Evolutionary conservation across 2,113 vertebrate genomes (phyloP).

Genomic region (Herpailurus yagouaroundi): DNA sequence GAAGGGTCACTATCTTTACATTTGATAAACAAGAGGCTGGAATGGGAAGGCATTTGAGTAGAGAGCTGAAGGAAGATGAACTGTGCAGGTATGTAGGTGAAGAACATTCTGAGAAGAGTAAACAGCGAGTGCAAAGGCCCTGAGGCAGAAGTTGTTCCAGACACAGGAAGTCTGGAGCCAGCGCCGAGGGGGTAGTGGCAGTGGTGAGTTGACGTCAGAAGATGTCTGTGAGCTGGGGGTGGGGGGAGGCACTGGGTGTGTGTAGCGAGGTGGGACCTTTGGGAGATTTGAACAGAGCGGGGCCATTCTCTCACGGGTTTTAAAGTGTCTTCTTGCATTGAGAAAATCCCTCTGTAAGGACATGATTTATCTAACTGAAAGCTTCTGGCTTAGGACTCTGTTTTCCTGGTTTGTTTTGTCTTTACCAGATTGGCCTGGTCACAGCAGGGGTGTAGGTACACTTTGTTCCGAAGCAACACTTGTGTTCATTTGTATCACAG

Average conservation of each 20-base stretch:
- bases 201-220: not conserved
- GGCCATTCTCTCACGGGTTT: not conserved
- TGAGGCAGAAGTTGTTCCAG: not conserved
- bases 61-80: not conserved
- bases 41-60: not conserved
- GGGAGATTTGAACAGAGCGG: not conserved
- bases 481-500: not conserved
- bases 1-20: not conserved
- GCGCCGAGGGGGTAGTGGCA: not conserved
- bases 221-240: not conserved
- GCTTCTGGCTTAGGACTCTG: not conserved
- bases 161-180: not conserved
- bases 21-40: not conserved
- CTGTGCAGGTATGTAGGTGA: not conserved
- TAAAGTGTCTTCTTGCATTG: not conserved
- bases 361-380: not conserved
- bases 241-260: not conserved
- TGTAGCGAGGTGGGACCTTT: not conserved
- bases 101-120: not conserved
- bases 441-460: not conserved
- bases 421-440: slow-evolving; percentile 27
- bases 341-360: not conserved
- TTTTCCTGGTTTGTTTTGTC: not conserved
- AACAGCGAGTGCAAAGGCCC: not conserved
- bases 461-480: not conserved